Conservation (phyloP, 92 coral and sea anemone genomes). For the Epizoanthus ramosus region DNA sequence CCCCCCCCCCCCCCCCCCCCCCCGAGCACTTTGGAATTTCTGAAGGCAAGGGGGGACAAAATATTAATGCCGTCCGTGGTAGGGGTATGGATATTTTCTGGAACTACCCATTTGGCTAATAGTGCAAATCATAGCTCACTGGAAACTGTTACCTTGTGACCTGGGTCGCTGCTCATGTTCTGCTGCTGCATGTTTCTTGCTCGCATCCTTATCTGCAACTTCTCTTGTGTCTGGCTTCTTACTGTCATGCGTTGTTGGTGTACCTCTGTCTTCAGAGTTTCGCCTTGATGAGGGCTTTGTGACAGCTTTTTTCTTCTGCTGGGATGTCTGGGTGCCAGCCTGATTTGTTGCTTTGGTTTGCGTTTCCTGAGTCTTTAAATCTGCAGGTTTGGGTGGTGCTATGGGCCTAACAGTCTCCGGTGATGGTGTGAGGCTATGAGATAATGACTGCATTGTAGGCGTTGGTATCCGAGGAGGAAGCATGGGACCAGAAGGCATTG, state of each 20-base stretch:
- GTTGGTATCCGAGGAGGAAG: conserved; percentile 77
- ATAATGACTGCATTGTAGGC: conserved; percentile 68
- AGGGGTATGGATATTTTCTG: too few relatives aligned
- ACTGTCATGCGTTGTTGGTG: conserved; percentile 40
- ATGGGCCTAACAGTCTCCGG: conserved; percentile 74
- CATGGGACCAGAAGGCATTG: conserved; percentile 58
- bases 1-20: too few relatives aligned
- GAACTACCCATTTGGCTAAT: too few relatives aligned
- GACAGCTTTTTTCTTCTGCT: conserved; percentile 65
- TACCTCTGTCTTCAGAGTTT: conserved; percentile 72
- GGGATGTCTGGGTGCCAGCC: conserved; percentile 80
- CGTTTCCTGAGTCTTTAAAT: conserved; percentile 58
- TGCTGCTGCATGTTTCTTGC: conserved; percentile 29
- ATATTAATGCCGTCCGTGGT: too few relatives aligned
- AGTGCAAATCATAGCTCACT: too few relatives aligned
- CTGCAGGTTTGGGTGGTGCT: conserved; percentile 43
- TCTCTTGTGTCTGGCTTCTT: conserved; percentile 47
- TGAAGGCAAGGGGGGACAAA: too few relatives aligned
- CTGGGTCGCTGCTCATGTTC: conserved; percentile 53
- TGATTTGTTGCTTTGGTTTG: conserved; percentile 73
- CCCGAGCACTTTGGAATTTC: too few relatives aligned
- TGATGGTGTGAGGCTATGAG: conserved; percentile 87
- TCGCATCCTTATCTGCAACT: conserved; percentile 30
- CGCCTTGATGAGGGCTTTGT: conserved; percentile 78
- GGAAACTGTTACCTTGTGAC: conserved; percentile 44